Evolutionary conservation across 2,888 invertebrate genomes (phyloP), one percentile per base, ranked within the genome.

Genomic region (Mythimna loreyi): DNA sequence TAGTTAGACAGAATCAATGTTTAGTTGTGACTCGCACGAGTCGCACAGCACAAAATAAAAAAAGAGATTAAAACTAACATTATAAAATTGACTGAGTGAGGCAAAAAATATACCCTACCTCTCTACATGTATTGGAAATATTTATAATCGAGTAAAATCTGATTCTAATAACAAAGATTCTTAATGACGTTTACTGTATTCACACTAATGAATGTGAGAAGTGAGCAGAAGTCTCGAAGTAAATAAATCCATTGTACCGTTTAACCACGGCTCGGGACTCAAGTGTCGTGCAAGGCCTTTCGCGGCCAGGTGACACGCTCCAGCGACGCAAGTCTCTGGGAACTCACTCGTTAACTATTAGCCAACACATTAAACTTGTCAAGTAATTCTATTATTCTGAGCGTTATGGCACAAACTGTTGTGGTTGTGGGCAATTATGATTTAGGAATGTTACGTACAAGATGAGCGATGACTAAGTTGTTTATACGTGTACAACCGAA

Each of bases 301-400:
- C 50, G 55, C 43, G 28, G 23, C 36, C 45, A 61, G 63, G 72
- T 73, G 78, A 56, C 56, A 21, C 56, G 49, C 78, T 78, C 30
- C 50, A 72, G 50, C 28, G 36, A 30, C 50, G 62, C 21, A 56
- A 78, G 49, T 78, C 43, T 45, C 36, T 43, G 49, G 63, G 45
- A 78, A 56, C 33, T 43, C 21, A 36, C 63, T 78, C 72, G 63
- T 78, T 56, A 72, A 56, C 73, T 78, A 72, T 73, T 72, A 72
- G 45, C 50, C 36, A 23, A 56, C 78, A 56, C 72, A 78, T 72
- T 77, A 75, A 70, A 67, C 23, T 40, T 67, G 25, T 47, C 40
- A 53, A 67, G 53, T 53, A 16, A 40, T 53, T 67, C 30, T 25
- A 67, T 25, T 53, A 67, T 40, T 75, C 19, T 19, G 45, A 21